Evolutionary conservation across 2,113 vertebrate species (phyloP), one percentile per base, ranked within the genome.

Genomic region (Heteronetta atricapilla): DNA sequence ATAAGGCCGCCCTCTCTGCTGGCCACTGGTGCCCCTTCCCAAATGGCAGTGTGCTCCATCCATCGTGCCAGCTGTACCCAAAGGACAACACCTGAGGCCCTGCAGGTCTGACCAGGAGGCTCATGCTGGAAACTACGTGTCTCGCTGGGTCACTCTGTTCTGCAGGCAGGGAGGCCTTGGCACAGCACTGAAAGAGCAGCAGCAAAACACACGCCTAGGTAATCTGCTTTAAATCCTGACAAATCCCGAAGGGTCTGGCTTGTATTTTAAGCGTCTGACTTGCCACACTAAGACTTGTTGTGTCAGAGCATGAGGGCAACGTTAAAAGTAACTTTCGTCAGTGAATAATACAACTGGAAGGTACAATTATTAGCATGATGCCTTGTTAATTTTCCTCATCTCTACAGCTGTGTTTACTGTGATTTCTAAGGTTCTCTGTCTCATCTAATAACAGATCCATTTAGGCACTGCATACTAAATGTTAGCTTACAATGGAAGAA

Each of bases 371-470:
- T 94, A 88, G 86, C 46, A 48, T 1, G 38, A 78, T 18, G 56
- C 34, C 79, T 95, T 78, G 56, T 81, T 90, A 33, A 63, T 89
- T 83, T 91, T 86, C 56, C 34, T 91, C 55, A 91, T 95, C 46
- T 77, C 80, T 79, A 73, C 90, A 97, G 94, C 93, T 96, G 93
- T 93, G 90, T 91, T 93, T 94, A 85, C 83, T 58, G 81, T 64
- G 77, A 78, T 93, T 93, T 94, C 86, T 87, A 87, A 86, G 74
- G 34, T 59, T 63, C 55, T 93, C 82, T 93, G 85, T 95, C 63
- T 97, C 94, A 86, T 91, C 46, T 88, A 89, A 75, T 90, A 95
- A 88, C 76, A 83, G 79, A 92, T 66, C 29, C 59, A 94, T 95
- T 94, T 81, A 88, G 60, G 38, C 58, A 70, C 73, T 53, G 90